Conservation (phyloP, 2,888 invertebrate species). For the Chrysina gloriosa region DNA sequence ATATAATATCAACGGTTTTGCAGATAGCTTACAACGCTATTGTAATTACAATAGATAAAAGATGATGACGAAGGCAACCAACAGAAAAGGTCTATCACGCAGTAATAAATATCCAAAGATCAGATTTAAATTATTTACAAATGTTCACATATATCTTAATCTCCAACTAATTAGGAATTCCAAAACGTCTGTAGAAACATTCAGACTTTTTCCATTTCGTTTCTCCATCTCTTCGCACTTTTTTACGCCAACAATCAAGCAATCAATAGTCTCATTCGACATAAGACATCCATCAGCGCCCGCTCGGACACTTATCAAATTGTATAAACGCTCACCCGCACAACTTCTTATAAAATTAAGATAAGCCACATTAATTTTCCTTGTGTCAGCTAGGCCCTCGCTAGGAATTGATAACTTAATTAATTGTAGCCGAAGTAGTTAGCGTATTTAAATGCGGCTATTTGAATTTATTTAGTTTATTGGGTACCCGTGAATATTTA, state of each 20-base stretch:
- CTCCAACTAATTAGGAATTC: too few relatives aligned
- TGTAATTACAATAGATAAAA: too few relatives aligned
- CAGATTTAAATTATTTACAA: too few relatives aligned
- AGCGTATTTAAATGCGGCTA: background rate
- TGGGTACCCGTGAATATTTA: conserved; percentile 4
- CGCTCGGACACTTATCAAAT: conserved; percentile 27
- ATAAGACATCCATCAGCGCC: conserved; percentile 40
- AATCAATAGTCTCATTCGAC: conserved; percentile 32
- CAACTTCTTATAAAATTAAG: conserved; percentile 37
- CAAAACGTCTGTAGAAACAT: too few relatives aligned
- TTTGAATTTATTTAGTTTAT: background rate
- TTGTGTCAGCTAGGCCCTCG: background rate
- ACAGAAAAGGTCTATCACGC: too few relatives aligned
- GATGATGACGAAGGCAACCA: too few relatives aligned
- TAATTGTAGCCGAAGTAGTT: conserved; percentile 9
- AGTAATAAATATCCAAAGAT: too few relatives aligned
- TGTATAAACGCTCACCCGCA: conserved; percentile 9
- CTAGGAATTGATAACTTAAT: conserved; percentile 20
- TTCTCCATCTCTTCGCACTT: too few relatives aligned
- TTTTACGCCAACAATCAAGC: background rate
- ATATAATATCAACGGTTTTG: too few relatives aligned
- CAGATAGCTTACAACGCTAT: too few relatives aligned
- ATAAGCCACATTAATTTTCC: conserved; percentile 32
- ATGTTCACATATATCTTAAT: too few relatives aligned
- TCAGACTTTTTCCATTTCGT: too few relatives aligned